Conservation (phyloP, 2,797 vertebrate genomes). For the Sarcoramphus papa region DNA sequence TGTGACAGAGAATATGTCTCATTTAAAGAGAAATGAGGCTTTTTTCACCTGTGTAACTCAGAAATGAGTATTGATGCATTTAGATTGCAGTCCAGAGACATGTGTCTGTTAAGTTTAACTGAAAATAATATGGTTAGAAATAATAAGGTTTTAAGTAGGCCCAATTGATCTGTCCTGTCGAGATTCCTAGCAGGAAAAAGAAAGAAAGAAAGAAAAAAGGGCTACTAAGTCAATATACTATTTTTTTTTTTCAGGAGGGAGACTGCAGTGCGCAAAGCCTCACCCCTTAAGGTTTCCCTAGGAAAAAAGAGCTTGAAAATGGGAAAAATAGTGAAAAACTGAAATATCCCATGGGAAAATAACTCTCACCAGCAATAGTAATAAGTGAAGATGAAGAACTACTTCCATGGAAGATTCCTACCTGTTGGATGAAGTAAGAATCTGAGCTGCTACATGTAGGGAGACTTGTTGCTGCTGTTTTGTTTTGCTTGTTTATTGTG, state of each 20-base stretch:
- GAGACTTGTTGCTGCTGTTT: not conserved
- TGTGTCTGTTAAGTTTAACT: not conserved
- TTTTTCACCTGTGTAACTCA: not conserved
- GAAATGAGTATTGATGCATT: not conserved
- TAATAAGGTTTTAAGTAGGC: not conserved
- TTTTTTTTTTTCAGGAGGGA: not conserved
- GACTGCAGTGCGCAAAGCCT: not conserved
- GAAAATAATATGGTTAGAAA: slow-evolving; percentile 3
- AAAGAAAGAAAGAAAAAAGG: not conserved
- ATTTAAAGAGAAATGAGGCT: not conserved
- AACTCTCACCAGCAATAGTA: not conserved
- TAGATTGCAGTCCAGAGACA: not conserved
- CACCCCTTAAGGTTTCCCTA: not conserved
- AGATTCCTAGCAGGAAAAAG: not conserved
- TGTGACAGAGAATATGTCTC: not conserved
- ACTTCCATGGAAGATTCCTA: not conserved
- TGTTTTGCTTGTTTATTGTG: not conserved
- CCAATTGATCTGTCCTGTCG: not conserved
- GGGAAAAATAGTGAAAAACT: not conserved
- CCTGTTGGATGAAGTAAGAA: not conserved
- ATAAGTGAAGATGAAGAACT: not conserved
- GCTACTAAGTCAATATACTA: not conserved
- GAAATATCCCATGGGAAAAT: not conserved
- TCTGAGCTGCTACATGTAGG: not conserved
- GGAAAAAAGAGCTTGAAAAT: not conserved